phyloP scores from a whole-genome alignment of 30 jellyfish, hydroid and myxozoan species.

The Cassiopea andromeda region DNA sequence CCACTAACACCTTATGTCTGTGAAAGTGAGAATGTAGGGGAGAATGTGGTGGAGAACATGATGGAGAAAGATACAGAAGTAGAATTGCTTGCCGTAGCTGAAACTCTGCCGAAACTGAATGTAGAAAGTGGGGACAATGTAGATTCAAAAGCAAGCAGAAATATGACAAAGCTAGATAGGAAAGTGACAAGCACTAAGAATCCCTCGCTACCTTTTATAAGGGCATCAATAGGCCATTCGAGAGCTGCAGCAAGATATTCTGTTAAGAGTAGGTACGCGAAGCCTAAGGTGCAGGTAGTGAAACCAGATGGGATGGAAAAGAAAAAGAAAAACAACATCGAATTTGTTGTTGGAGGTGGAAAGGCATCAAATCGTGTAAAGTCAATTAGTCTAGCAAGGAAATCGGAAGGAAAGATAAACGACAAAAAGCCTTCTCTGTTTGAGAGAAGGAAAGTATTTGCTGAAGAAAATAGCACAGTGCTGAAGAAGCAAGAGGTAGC shows the following conservation, averaged over 20 bases:
- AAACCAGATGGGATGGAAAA: background rate
- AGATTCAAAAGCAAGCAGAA: background rate
- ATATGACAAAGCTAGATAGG: background rate
- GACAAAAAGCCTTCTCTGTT: conserved; percentile 3
- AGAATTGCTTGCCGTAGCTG: background rate
- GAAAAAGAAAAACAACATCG: background rate
- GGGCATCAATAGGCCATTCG: background rate
- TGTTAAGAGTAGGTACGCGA: conserved; percentile 28
- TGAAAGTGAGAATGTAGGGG: background rate
- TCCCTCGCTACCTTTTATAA: conserved; percentile 12
- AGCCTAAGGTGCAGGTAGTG: background rate
- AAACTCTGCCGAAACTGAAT: background rate
- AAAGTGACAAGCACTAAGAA: background rate
- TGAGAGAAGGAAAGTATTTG: conserved; percentile 11
- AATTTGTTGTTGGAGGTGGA: conserved; percentile 24
- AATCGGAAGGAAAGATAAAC: background rate
- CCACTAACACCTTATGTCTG: background rate
- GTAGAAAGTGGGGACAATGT: background rate
- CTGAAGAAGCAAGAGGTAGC: background rate
- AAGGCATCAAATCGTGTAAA: background rate
- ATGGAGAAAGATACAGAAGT: background rate
- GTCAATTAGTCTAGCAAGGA: background rate
- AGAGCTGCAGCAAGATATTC: conserved; percentile 50
- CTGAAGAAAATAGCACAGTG: background rate
- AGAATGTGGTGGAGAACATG: too few relatives aligned